Conservation (phyloP, 2,797 vertebrate genomes). For the Sebastolobus altivelis region DNA sequence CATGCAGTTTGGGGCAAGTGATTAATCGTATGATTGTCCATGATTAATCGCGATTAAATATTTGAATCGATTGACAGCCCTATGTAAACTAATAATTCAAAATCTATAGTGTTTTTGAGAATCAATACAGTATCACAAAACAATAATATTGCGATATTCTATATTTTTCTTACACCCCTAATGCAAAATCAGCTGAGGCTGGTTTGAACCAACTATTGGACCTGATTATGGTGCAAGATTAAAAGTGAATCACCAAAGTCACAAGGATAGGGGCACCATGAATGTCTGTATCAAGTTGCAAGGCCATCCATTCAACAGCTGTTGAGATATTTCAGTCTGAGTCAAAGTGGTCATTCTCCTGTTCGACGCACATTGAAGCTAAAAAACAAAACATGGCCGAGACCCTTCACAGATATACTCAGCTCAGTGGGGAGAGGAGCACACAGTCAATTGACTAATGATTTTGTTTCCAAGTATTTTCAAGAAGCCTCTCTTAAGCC, state of each 20-base stretch:
- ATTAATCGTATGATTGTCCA: too few relatives aligned
- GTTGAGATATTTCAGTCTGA: background rate
- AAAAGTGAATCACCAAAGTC: background rate
- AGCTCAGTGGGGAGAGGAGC: constrained; percentile 16
- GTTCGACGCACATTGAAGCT: background rate
- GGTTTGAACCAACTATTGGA: background rate
- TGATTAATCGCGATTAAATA: too few relatives aligned
- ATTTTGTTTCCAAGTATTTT: constrained; percentile 68
- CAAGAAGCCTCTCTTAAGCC: constrained; percentile 59
- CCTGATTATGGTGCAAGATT: background rate
- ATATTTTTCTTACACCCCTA: too few relatives aligned
- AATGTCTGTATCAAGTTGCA: background rate
- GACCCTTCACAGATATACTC: constrained; percentile 34
- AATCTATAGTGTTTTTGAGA: too few relatives aligned
- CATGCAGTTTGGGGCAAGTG: too few relatives aligned
- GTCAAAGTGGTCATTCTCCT: background rate
- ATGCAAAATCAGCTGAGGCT: background rate
- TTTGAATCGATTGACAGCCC: too few relatives aligned
- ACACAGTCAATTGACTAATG: constrained; percentile 72
- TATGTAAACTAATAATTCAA: too few relatives aligned
- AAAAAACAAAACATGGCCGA: constrained; percentile 35
- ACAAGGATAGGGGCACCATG: background rate
- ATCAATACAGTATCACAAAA: too few relatives aligned
- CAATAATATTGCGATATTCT: too few relatives aligned
- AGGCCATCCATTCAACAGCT: background rate